phyloP scores from a whole-genome alignment of 2,888 invertebrate genomes.

The Diaperis boleti region DNA sequence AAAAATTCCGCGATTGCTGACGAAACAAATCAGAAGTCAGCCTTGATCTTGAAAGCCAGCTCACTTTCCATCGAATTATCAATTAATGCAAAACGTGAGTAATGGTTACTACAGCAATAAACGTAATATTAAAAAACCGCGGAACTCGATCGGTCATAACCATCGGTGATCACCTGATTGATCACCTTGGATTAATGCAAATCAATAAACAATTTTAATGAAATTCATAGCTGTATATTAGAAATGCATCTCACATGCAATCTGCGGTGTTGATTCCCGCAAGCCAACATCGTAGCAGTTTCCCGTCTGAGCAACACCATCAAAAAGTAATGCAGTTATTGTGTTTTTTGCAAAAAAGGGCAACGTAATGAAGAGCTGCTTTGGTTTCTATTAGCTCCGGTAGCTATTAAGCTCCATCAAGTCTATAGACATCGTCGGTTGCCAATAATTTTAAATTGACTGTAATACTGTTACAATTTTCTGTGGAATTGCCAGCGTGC shows the following conservation, averaged over 20 bases:
- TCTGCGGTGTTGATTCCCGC: constrained; percentile 14
- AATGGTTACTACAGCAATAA: constrained; percentile 39
- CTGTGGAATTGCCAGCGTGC: background rate
- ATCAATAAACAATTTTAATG: constrained; percentile 24
- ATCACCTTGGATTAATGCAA: constrained; percentile 37
- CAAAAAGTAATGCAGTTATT: background rate
- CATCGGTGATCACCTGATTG: constrained; percentile 36
- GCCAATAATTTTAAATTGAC: background rate
- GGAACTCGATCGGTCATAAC: constrained; percentile 37
- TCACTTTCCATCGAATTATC: constrained; percentile 35
- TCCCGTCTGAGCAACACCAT: too few relatives aligned
- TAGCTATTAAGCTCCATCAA: background rate
- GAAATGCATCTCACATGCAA: constrained; percentile 28
- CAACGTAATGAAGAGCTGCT: constrained; percentile 3
- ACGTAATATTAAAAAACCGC: constrained; percentile 25
- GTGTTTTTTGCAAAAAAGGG: background rate
- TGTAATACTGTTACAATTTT: background rate
- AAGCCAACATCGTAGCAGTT: too few relatives aligned
- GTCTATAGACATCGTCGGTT: background rate
- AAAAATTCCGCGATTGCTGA: background rate
- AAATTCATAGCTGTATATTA: constrained; percentile 14
- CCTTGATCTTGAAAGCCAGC: constrained; percentile 33
- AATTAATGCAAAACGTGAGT: constrained; percentile 42
- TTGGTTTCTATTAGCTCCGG: background rate
- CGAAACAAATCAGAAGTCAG: background rate